A percentile compares a stretch with the other conserved stretches of the same genome.
Evolutionary conservation across 2,888 invertebrate species (phyloP).

Genomic region (Drosophila seclusa): DNA sequence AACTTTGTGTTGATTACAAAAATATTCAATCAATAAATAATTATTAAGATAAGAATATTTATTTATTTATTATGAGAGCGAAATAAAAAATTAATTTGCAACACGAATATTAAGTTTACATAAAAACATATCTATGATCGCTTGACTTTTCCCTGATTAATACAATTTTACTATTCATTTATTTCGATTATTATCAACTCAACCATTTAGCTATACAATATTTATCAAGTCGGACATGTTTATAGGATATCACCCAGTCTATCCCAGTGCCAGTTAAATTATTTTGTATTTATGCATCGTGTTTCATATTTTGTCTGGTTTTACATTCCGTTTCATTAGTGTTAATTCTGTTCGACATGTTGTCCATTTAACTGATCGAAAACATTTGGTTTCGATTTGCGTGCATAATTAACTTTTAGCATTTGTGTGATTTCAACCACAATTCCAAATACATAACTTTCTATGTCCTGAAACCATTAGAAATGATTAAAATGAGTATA

Average conservation of each 20-base stretch:
- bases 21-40: too few relatives aligned
- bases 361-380: slow-evolving; percentile 70
- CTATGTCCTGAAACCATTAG: background rate
- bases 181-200: background rate
- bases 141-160: too few relatives aligned
- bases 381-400: slow-evolving; percentile 81
- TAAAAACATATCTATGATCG: too few relatives aligned
- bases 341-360: slow-evolving; percentile 53
- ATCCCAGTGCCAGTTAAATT: background rate
- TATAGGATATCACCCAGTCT: background rate
- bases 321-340: slow-evolving; percentile 59
- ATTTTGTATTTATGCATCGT: slow-evolving; percentile 31
- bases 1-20: background rate
- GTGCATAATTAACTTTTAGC: slow-evolving; percentile 75
- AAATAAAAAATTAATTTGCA: too few relatives aligned
- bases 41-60: background rate
- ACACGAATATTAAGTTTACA: too few relatives aligned
- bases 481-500: background rate
- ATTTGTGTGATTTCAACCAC: background rate
- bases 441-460: background rate
- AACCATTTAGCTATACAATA: background rate
- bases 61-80: too few relatives aligned
- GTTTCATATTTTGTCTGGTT: slow-evolving; percentile 52
- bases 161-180: background rate
- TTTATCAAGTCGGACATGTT: background rate